Evolutionary conservation across 2,113 vertebrate species (phyloP).

Genomic region (Pleuronectes platessa): DNA sequence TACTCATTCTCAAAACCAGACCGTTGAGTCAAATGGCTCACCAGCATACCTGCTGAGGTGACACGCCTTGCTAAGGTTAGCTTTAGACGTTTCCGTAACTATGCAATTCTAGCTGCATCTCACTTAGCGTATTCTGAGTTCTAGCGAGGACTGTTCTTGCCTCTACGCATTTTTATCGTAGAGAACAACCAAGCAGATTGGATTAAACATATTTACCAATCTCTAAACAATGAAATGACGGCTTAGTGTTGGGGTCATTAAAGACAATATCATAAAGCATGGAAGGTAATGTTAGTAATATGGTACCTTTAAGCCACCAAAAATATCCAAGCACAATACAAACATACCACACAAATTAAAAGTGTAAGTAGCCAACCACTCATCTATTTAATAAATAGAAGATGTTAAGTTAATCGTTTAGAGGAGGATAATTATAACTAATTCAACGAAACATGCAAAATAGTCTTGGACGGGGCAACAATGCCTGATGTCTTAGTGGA

Average conservation of each 20-base stretch:
- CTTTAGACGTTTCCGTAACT: slow-evolving; percentile 48
- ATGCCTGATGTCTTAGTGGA: background rate
- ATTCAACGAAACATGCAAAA: too few relatives aligned
- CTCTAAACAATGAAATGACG: too few relatives aligned
- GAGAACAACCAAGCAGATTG: background rate
- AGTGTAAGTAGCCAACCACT: background rate
- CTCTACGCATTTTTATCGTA: background rate
- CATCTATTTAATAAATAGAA: background rate
- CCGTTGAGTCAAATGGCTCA: slow-evolving; percentile 57
- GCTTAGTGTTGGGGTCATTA: too few relatives aligned
- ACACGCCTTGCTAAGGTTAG: slow-evolving; percentile 63
- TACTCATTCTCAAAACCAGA: slow-evolving; percentile 58
- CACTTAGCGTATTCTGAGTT: background rate
- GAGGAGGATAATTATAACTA: background rate
- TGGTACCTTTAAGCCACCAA: background rate
- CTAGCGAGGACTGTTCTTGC: background rate
- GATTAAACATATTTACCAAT: too few relatives aligned
- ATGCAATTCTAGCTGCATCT: slow-evolving; percentile 40
- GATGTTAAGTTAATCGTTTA: too few relatives aligned
- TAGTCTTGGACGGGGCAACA: background rate
- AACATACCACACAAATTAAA: background rate
- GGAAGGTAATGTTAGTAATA: too few relatives aligned
- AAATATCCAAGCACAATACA: background rate
- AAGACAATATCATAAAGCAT: background rate
- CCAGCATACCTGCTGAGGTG: slow-evolving; percentile 54